Percentiles rank a stretch among this genome's conserved stretches.
These are phyloP conservation scores for Pararge aegeria DNA, from an alignment of 1,140 invertebrate species.

Conservation along the genomic window DNA sequence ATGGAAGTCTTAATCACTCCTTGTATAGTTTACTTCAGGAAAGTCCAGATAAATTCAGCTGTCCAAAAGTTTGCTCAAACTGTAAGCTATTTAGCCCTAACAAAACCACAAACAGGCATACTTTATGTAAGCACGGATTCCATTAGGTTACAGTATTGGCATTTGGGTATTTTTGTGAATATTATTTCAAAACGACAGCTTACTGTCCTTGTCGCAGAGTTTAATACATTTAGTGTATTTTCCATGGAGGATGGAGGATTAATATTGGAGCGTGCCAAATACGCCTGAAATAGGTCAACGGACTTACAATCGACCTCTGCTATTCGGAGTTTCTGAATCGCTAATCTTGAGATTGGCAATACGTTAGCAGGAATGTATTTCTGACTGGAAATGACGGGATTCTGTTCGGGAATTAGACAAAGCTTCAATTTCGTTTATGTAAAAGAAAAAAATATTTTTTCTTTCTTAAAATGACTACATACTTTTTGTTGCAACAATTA, in stretches of 20 bases:
- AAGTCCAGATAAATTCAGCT: no score
- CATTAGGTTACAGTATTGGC: no score
- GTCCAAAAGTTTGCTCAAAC: no score
- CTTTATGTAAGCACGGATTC: no score
- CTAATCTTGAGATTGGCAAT: conserved; percentile 31
- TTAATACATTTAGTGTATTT: conserved; percentile 41
- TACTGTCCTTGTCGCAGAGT: conserved; percentile 27
- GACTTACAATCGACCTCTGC: conserved; percentile 35
- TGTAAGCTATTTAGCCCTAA: no score
- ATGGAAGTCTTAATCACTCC: no score
- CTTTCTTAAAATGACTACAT: no score
- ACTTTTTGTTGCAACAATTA: no score
- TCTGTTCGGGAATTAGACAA: not conserved
- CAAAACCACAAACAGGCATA: no score
- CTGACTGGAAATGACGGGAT: not conserved
- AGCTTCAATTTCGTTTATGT: no score
- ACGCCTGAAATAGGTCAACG: conserved; percentile 41
- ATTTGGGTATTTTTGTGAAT: not conserved
- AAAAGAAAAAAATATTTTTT: no score
- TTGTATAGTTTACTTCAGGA: no score
- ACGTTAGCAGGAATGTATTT: conserved; percentile 8
- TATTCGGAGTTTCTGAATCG: conserved; percentile 31
- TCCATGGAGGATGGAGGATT: conserved; percentile 27
- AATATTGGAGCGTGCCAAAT: conserved; percentile 42
- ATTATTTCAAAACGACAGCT: conserved; percentile 16